These are phyloP conservation scores for Drosophila macrospina DNA, from an alignment of 2,888 invertebrate genomes.

Conservation along the genomic window DNA sequence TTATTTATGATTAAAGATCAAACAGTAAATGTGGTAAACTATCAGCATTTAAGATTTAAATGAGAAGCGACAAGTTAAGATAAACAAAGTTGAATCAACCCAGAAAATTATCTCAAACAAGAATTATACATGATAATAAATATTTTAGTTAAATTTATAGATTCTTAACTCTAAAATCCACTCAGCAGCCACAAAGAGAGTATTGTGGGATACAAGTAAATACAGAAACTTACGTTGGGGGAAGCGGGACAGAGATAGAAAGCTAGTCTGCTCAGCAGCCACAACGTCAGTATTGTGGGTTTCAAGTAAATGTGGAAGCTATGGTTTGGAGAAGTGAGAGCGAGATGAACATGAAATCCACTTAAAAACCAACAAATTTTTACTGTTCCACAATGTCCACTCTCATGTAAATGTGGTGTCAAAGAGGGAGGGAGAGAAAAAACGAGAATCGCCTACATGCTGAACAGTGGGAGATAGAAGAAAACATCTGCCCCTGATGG, in stretches of 20 bases:
- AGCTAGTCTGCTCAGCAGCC: not conserved
- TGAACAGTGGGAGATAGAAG: conserved; percentile 55
- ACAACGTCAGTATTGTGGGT: not conserved
- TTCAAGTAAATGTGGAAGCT: not conserved
- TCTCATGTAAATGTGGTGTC: conserved; percentile 42
- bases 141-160: too few species aligned
- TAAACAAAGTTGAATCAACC: not conserved
- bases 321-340: not conserved
- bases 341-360: conserved; percentile 12
- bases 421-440: conserved; percentile 39
- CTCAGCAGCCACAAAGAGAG: too few species aligned
- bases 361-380: conserved; percentile 39
- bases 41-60: not conserved
- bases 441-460: conserved; percentile 52
- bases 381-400: conserved; percentile 55
- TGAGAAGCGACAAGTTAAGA: too few species aligned
- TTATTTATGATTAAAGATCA: not conserved
- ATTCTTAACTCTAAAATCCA: too few species aligned
- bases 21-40: not conserved
- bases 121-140: not conserved
- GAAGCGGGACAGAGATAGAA: too few species aligned
- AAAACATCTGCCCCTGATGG: conserved; percentile 84
- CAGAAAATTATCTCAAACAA: too few species aligned
- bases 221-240: too few species aligned
- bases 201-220: not conserved